A percentile compares a stretch with the other conserved stretches of the same genome.
phyloP scores from a whole-genome alignment of 2,113 vertebrate genomes.

The Willisornis vidua region DNA sequence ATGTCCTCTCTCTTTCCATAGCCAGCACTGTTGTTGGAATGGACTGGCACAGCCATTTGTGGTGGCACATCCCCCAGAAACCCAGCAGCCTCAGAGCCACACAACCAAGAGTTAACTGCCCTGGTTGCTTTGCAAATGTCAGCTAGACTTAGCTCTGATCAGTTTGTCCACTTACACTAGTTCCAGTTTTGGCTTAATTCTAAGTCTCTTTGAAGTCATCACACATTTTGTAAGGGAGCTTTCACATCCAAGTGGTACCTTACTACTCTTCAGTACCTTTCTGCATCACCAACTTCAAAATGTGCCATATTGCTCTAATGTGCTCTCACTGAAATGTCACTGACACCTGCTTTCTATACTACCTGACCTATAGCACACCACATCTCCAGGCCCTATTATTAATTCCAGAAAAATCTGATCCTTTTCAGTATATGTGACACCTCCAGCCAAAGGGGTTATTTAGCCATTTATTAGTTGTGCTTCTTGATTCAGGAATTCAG shows the following conservation, averaged over 20 bases:
- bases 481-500: neutral
- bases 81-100: neutral
- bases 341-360: neutral
- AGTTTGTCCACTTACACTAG: neutral
- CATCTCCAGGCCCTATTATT: slow-evolving; percentile 11
- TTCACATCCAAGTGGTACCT: neutral
- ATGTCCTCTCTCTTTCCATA: neutral
- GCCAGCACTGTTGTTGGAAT: neutral
- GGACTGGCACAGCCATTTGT: neutral
- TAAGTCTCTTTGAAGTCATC: slow-evolving; percentile 23
- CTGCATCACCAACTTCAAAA: neutral
- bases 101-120: neutral
- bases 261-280: neutral
- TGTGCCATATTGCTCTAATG: neutral
- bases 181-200: slow-evolving; percentile 28
- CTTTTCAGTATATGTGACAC: neutral
- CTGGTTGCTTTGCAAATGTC: neutral
- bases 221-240: neutral
- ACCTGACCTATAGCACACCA: neutral
- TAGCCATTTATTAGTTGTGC: neutral
- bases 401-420: slow-evolving; percentile 12
- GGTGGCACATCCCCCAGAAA: neutral
- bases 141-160: slow-evolving; percentile 4
- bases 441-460: neutral
- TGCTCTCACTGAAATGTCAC: neutral